These are phyloP conservation scores for Diaperis boleti DNA, from an alignment of 2,888 invertebrate genomes.

Conservation along the genomic window DNA sequence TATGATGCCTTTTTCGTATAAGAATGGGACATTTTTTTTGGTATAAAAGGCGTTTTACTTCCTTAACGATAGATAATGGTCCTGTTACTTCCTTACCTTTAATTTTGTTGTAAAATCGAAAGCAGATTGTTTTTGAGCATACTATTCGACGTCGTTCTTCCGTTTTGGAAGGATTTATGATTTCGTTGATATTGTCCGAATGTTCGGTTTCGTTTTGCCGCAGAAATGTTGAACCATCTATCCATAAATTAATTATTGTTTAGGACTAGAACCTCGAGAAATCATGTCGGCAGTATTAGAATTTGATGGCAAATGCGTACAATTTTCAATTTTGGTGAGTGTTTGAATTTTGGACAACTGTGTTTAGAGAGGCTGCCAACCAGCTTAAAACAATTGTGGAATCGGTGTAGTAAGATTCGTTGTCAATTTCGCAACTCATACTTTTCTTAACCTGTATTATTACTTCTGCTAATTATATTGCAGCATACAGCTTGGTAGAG, in stretches of 20 bases:
- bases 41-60: neutral
- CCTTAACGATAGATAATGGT: neutral
- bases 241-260: neutral
- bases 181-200: neutral
- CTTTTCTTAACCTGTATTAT: neutral
- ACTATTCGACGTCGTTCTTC: neutral
- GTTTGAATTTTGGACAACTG: neutral
- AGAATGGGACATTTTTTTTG: neutral
- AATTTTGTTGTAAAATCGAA: neutral
- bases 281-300: neutral
- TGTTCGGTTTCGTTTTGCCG: too few relatives aligned
- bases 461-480: neutral
- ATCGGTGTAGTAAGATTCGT: conserved; percentile 4
- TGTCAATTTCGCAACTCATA: neutral
- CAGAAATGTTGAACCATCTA: neutral
- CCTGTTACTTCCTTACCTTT: neutral
- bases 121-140: neutral
- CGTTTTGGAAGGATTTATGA: neutral
- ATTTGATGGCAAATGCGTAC: neutral
- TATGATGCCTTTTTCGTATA: neutral
- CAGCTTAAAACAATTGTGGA: conserved; percentile 4
- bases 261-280: neutral
- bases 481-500: neutral
- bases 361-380: neutral
- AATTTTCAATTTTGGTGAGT: neutral